Conservation (phyloP, 2,113 vertebrate species). For the Edolisoma coerulescens region DNA sequence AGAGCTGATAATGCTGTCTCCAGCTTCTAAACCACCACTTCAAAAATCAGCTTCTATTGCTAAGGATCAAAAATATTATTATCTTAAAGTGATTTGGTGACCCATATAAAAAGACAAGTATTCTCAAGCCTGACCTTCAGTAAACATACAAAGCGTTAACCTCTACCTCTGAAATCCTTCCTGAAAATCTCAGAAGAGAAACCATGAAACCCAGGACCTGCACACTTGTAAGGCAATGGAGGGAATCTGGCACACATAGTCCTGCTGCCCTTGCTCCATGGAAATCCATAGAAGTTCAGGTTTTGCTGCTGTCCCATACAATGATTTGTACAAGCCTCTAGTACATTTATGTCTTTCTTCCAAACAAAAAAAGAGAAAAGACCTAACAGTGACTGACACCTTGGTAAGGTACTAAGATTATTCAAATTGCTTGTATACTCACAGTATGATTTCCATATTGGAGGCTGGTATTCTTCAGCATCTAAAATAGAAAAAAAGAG, state of each 20-base stretch:
- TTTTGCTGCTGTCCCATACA: not conserved
- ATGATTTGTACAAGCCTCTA: not conserved
- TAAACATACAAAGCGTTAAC: not conserved
- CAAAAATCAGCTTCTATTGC: constrained; percentile 9
- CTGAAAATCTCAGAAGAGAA: not conserved
- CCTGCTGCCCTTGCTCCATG: not conserved
- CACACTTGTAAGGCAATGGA: not conserved
- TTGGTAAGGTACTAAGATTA: not conserved
- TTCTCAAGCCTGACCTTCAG: not conserved
- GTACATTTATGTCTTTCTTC: not conserved
- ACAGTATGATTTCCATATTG: constrained; percentile 99
- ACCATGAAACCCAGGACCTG: not conserved
- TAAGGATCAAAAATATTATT: constrained; percentile 37
- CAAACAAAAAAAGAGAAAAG: not conserved
- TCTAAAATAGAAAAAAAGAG: constrained; percentile 76
- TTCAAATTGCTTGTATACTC: constrained; percentile 73
- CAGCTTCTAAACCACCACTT: constrained; percentile 38
- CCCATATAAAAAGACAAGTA: not conserved
- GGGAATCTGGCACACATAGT: not conserved
- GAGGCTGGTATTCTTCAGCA: constrained; percentile 97
- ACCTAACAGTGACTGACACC: not conserved
- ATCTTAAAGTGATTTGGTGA: constrained; percentile 17
- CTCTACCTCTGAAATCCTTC: not conserved
- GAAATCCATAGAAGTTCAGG: not conserved
- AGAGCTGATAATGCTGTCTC: constrained; percentile 39